A percentile compares a stretch with the other conserved stretches of the same genome.
Conservation (phyloP, 2,888 invertebrate species). For the Chymomyza amoena region DNA sequence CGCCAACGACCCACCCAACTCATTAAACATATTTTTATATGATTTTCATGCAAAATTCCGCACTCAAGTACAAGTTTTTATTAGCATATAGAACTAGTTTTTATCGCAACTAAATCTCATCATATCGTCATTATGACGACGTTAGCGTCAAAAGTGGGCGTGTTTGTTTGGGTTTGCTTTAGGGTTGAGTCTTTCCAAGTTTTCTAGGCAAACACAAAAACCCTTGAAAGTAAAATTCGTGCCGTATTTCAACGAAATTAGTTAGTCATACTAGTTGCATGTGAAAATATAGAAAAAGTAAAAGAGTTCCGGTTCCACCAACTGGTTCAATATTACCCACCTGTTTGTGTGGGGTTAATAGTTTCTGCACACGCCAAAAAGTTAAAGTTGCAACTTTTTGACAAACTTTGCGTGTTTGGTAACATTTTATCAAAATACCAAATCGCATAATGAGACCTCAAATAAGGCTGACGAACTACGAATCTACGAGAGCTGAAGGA, state of each 20-base stretch:
- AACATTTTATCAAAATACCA: conserved; percentile 45
- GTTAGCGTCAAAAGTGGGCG: conserved; percentile 25
- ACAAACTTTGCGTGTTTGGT: conserved; percentile 56
- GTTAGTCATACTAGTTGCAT: conserved; percentile 59
- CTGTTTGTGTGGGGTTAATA: background rate
- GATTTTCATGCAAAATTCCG: conserved; percentile 44
- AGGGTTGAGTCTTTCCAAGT: conserved; percentile 14
- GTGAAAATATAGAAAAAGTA: conserved; percentile 5
- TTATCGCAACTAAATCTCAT: conserved; percentile 57
- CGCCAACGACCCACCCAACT: background rate
- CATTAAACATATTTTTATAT: conserved; percentile 21
- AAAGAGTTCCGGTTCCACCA: background rate
- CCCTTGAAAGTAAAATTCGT: background rate
- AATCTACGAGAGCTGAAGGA: background rate
- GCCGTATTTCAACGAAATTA: conserved; percentile 34
- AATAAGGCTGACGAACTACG: background rate
- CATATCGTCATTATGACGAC: conserved; percentile 32
- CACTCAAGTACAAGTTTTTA: conserved; percentile 42
- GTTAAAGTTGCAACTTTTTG: conserved; percentile 9
- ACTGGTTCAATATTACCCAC: background rate
- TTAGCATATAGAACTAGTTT: conserved; percentile 68
- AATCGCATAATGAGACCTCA: conserved; percentile 25
- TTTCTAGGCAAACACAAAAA: conserved; percentile 9
- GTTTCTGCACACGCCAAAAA: background rate
- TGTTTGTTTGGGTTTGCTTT: conserved; percentile 6